A percentile compares a stretch with the other conserved stretches of the same genome.
These are phyloP conservation scores for Syndactyla subalaris DNA, from an alignment of 2,797 vertebrate genomes.

Conservation along the genomic window DNA sequence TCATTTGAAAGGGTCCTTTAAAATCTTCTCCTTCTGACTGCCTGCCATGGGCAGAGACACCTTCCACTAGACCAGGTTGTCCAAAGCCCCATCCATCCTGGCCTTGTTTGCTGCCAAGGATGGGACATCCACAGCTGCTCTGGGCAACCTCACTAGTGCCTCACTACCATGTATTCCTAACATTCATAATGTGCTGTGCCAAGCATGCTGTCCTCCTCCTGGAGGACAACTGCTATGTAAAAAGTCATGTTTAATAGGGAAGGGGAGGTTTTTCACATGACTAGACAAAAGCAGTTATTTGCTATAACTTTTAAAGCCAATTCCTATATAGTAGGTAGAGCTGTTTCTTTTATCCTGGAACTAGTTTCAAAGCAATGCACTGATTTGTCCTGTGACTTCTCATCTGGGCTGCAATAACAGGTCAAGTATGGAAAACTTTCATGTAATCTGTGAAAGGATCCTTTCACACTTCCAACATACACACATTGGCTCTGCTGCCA, in stretches of 20 bases:
- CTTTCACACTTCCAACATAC: neutral
- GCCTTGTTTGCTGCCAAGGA: neutral
- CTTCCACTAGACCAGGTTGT: neutral
- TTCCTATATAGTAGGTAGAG: neutral
- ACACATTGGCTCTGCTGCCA: neutral
- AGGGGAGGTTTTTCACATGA: neutral
- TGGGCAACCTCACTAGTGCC: neutral
- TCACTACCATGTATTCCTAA: neutral
- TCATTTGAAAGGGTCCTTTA: neutral
- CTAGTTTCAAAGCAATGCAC: neutral
- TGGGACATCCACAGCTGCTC: neutral
- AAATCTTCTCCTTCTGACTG: neutral
- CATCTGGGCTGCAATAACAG: neutral
- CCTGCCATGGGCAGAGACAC: neutral
- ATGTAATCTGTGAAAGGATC: neutral
- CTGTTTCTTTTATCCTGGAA: neutral
- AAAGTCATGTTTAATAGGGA: neutral
- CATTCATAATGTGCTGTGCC: accelerated
- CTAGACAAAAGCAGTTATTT: neutral
- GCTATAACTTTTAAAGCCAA: neutral
- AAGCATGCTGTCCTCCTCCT: neutral
- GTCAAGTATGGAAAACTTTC: neutral
- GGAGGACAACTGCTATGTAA: neutral
- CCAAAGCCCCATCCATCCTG: neutral
- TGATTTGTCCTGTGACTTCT: neutral